Evolutionary conservation across 2,797 vertebrate genomes (phyloP).

Genomic region (Pangasius mekongensis): DNA sequence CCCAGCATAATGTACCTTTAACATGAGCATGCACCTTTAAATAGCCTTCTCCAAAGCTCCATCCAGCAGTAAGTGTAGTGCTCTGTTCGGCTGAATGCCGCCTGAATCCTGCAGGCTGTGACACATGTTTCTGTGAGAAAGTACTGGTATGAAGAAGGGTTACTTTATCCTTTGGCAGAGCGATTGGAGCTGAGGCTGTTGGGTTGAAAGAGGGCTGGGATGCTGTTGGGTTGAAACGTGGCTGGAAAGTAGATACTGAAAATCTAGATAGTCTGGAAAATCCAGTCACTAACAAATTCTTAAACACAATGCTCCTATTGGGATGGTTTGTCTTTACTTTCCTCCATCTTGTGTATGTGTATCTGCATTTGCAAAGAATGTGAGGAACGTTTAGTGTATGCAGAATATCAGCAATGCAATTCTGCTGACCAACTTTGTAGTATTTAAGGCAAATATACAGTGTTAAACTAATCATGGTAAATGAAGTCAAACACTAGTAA

Average conservation of each 20-base stretch:
- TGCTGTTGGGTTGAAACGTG: neutral
- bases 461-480: constrained; percentile 19
- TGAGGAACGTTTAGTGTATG: neutral
- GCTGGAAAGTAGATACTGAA: constrained; percentile 16
- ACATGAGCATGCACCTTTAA: constrained; percentile 15
- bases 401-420: constrained; percentile 3
- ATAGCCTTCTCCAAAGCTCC: neutral
- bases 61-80: neutral
- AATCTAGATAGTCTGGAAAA: constrained; percentile 16
- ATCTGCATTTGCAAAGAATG: constrained; percentile 6
- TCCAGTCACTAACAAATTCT: constrained; percentile 1
- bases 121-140: neutral
- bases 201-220: neutral
- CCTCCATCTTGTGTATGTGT: neutral
- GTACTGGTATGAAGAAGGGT: neutral
- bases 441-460: constrained; percentile 17
- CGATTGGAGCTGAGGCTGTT: neutral
- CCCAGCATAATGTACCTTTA: constrained; percentile 29
- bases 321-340: neutral
- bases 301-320: neutral
- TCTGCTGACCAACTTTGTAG: neutral
- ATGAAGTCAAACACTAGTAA: constrained; percentile 4
- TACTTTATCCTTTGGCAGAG: neutral
- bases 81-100: neutral
- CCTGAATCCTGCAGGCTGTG: neutral